Percentiles rank a stretch among this genome's conserved stretches.
Conservation (phyloP, 2,113 vertebrate genomes). For the Oncorhynchus gorbuscha region DNA sequence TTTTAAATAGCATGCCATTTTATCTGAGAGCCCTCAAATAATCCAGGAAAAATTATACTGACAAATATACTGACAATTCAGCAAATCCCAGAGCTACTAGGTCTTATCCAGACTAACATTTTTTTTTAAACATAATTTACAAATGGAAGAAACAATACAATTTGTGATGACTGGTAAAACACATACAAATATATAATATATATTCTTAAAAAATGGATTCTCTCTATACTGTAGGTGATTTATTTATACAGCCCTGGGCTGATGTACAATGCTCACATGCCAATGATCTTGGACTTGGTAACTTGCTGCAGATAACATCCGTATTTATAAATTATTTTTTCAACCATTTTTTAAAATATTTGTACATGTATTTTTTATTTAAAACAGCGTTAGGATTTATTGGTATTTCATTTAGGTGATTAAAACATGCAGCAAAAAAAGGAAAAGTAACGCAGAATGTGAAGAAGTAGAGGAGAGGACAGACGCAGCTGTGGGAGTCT, state of each 20-base stretch:
- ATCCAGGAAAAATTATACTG: conserved; percentile 46
- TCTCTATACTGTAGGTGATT: conserved; percentile 73
- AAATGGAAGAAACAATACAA: conserved; percentile 58
- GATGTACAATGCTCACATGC: conserved; percentile 69
- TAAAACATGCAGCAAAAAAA: conserved; percentile 78
- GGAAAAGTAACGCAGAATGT: conserved; percentile 60
- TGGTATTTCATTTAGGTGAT: conserved; percentile 65
- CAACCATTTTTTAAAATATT: conserved; percentile 51
- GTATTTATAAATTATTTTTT: conserved; percentile 47
- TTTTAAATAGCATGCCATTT: conserved; percentile 51
- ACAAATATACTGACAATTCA: conserved; percentile 57
- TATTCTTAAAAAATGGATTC: conserved; percentile 80
- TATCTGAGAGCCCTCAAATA: conserved; percentile 63
- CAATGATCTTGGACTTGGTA: conserved; percentile 65
- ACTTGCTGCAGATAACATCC: conserved; percentile 62
- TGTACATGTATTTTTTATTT: conserved; percentile 47
- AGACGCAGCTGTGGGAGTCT: conserved; percentile 80
- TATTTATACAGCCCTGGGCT: conserved; percentile 71
- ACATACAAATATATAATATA: conserved; percentile 79
- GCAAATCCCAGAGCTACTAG: conserved; percentile 68
- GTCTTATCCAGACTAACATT: conserved; percentile 56
- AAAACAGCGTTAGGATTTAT: conserved; percentile 70
- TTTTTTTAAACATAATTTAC: conserved; percentile 57
- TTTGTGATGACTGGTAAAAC: conserved; percentile 71
- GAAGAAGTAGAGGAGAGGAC: conserved; percentile 55